Percentiles rank a stretch among this genome's conserved stretches.
phyloP scores from a whole-genome alignment of 2,888 invertebrate species.

The Thereva unica region DNA sequence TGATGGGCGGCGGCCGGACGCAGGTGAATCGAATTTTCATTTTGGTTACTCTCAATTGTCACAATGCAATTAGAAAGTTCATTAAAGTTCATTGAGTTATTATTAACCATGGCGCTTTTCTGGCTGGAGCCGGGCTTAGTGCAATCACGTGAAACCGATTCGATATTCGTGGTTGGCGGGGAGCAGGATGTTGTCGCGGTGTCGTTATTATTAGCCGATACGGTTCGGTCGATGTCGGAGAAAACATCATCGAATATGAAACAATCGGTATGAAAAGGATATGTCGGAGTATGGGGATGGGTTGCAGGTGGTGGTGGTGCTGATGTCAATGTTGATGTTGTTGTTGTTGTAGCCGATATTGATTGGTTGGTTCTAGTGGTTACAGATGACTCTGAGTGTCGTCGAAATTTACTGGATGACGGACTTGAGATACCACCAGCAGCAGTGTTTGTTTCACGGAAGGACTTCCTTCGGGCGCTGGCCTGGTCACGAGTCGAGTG shows the following conservation, averaged over 20 bases:
- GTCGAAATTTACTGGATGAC: slow-evolving; percentile 45
- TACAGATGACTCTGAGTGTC: slow-evolving; percentile 54
- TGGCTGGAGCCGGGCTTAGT: background rate
- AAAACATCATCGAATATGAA: slow-evolving; percentile 45
- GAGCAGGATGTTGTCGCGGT: background rate
- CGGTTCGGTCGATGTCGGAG: slow-evolving; percentile 34
- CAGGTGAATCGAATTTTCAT: slow-evolving; percentile 46
- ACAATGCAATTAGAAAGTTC: slow-evolving; percentile 60
- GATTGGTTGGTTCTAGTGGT: slow-evolving; percentile 19
- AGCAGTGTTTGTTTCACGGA: slow-evolving; percentile 39
- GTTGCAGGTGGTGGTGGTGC: slow-evolving; percentile 32
- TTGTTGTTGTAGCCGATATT: slow-evolving; percentile 36
- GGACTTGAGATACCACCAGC: slow-evolving; percentile 33
- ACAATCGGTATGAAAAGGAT: slow-evolving; percentile 34
- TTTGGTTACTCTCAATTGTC: slow-evolving; percentile 55
- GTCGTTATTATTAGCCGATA: slow-evolving; percentile 1
- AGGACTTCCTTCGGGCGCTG: slow-evolving; percentile 44
- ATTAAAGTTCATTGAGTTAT: slow-evolving; percentile 59
- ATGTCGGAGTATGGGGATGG: slow-evolving; percentile 38
- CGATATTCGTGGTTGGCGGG: slow-evolving; percentile 21
- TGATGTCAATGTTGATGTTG: slow-evolving; percentile 37
- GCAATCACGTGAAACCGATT: slow-evolving; percentile 28
- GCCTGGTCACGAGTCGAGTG: slow-evolving; percentile 59
- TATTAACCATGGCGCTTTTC: slow-evolving; percentile 42
- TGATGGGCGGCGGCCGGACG: slow-evolving; percentile 28